These are phyloP conservation scores for Drosophila ohnishii DNA, from an alignment of 1,140 invertebrate species.

Conservation along the genomic window DNA sequence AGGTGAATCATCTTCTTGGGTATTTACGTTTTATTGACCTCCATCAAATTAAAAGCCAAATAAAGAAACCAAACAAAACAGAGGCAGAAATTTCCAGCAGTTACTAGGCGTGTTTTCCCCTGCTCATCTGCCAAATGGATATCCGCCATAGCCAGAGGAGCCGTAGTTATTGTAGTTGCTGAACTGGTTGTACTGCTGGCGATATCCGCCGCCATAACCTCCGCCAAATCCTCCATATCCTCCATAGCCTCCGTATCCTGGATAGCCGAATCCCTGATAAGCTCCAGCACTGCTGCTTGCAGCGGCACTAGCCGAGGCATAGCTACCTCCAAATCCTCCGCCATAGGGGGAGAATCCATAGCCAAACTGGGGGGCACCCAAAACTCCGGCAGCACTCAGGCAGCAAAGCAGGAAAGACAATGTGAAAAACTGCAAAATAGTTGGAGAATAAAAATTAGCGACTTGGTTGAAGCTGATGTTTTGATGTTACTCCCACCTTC, in stretches of 20 bases:
- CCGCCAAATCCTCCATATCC: conserved; percentile 45
- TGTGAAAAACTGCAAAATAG: conserved; percentile 10
- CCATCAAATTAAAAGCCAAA: conserved; percentile 62
- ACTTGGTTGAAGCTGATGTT: neutral
- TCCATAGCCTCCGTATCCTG: conserved; percentile 50
- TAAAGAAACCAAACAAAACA: conserved; percentile 68
- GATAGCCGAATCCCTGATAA: conserved; percentile 46
- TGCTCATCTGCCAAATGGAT: conserved; percentile 61
- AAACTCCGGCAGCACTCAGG: conserved; percentile 11
- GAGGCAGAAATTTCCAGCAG: conserved; percentile 60
- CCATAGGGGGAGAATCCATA: conserved; percentile 64
- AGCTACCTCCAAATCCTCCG: conserved; percentile 59
- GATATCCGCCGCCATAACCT: conserved; percentile 56
- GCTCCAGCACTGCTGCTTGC: conserved; percentile 57
- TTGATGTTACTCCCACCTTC: conserved; percentile 47
- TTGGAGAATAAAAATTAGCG: neutral
- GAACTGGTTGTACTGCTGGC: conserved; percentile 62
- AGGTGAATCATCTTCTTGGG: conserved; percentile 67
- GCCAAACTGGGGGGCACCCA: conserved; percentile 56
- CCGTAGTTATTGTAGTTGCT: conserved; percentile 60
- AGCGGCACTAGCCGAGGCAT: conserved; percentile 39
- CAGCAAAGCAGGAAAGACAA: conserved; percentile 30
- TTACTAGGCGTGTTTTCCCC: conserved; percentile 14
- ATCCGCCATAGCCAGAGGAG: conserved; percentile 38
- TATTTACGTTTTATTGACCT: conserved; percentile 77